Percentiles rank a stretch among this genome's conserved stretches.
Evolutionary conservation across 2,797 vertebrate genomes (phyloP).

Genomic region (Picus viridis): DNA sequence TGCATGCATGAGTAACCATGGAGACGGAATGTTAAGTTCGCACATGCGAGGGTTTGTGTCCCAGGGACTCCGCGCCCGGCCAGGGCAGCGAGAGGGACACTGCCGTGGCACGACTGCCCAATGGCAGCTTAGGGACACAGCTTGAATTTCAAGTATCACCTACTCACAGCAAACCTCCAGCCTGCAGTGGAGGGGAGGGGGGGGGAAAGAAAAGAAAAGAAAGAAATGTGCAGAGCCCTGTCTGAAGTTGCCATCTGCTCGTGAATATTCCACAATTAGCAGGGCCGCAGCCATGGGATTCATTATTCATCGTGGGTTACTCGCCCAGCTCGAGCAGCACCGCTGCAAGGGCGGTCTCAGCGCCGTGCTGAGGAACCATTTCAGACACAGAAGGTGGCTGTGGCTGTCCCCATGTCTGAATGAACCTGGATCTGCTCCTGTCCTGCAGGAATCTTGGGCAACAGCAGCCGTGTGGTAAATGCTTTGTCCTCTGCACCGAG

Average conservation of each 20-base stretch:
- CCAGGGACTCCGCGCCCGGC: constrained; percentile 47
- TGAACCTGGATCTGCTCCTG: constrained; percentile 15
- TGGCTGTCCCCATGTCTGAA: neutral
- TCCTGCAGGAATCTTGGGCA: constrained; percentile 31
- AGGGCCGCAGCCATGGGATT: constrained; percentile 31
- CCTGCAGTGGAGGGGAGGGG: neutral
- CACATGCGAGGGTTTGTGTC: constrained; percentile 59
- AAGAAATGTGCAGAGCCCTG: constrained; percentile 44
- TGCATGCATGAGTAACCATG: constrained; percentile 66
- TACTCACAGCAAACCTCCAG: constrained; percentile 22
- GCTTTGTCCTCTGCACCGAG: neutral
- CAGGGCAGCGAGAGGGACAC: constrained; percentile 44
- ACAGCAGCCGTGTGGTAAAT: neutral
- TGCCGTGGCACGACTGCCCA: constrained; percentile 10
- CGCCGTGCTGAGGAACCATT: neutral
- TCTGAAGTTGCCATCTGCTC: constrained; percentile 64
- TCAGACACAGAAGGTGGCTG: neutral
- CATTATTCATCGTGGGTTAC: constrained; percentile 65
- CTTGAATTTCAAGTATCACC: constrained; percentile 70
- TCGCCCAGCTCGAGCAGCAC: constrained; percentile 24
- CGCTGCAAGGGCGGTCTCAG: constrained; percentile 1
- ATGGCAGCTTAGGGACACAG: neutral
- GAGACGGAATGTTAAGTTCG: constrained; percentile 65
- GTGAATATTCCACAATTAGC: constrained; percentile 63
- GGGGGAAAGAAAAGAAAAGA: neutral